Conservation (phyloP, 1,140 invertebrate genomes). For the Aphelenchoides besseyi region DNA sequence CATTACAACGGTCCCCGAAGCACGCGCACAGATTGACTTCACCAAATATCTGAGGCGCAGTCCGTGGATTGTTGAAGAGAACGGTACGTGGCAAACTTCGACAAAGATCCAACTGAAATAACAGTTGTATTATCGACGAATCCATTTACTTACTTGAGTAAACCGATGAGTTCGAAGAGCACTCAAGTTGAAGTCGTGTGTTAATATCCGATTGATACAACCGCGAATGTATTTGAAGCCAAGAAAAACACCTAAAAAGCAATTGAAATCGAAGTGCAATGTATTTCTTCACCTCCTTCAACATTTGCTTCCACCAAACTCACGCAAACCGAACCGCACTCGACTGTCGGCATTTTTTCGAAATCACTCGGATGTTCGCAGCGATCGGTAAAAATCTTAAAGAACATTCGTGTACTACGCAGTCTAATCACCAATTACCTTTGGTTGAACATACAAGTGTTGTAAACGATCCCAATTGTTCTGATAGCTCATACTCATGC, state of each 20-base stretch:
- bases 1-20: slow-evolving; percentile 9
- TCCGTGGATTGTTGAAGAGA: slow-evolving; percentile 50
- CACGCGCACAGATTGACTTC: slow-evolving; percentile 40
- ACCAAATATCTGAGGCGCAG: slow-evolving; percentile 38
- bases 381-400: slow-evolving; percentile 54
- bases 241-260: slow-evolving; percentile 54
- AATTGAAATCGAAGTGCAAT: slow-evolving; percentile 14
- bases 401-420: slow-evolving; percentile 8
- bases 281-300: slow-evolving; percentile 49
- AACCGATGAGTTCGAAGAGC: slow-evolving; percentile 58
- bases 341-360: slow-evolving; percentile 55
- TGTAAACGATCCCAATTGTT: slow-evolving; percentile 54
- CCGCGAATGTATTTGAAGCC: slow-evolving; percentile 61
- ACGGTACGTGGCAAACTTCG: slow-evolving; percentile 46
- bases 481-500: slow-evolving; percentile 59
- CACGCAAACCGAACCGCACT: slow-evolving; percentile 54
- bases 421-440: slow-evolving; percentile 34
- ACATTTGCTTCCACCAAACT: slow-evolving; percentile 54
- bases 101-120: slow-evolving; percentile 50
- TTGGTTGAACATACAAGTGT: slow-evolving; percentile 51
- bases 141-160: slow-evolving; percentile 49
- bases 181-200: slow-evolving; percentile 55
- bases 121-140: not conserved
- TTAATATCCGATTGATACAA: slow-evolving; percentile 50
- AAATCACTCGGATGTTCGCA: slow-evolving; percentile 47